Percentiles rank a stretch among this genome's conserved stretches.
Conservation (phyloP, 2,888 invertebrate genomes). For the Eugnorisma glareosa region DNA sequence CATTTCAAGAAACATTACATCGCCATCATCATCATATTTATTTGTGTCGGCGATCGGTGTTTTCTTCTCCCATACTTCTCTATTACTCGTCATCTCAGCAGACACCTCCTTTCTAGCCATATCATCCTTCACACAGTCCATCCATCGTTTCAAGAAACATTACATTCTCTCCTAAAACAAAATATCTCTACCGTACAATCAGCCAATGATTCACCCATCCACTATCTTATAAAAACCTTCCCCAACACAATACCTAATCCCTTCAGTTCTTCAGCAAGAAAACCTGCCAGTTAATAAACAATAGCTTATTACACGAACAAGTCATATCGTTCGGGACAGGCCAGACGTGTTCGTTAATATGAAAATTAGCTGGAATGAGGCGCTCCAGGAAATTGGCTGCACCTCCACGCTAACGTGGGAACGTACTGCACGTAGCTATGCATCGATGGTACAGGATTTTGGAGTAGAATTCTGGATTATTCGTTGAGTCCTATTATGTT, state of each 20-base stretch:
- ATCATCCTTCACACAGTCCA: no score
- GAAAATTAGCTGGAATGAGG: slow-evolving; percentile 78
- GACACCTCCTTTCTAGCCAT: no score
- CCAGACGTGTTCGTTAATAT: slow-evolving; percentile 78
- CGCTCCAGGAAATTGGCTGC: slow-evolving; percentile 75
- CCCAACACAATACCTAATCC: background rate
- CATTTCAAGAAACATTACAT: background rate
- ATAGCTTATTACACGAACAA: slow-evolving; percentile 62
- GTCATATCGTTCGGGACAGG: slow-evolving; percentile 64
- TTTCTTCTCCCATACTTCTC: no score
- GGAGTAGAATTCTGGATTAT: slow-evolving; percentile 15
- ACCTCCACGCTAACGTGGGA: slow-evolving; percentile 44
- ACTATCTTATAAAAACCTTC: background rate
- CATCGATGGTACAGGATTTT: slow-evolving; percentile 53
- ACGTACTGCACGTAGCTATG: slow-evolving; percentile 46
- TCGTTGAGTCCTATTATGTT: background rate
- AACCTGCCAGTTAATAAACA: slow-evolving; percentile 56
- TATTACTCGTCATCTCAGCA: no score
- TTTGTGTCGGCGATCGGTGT: no score
- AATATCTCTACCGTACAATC: background rate
- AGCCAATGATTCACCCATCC: background rate
- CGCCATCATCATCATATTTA: no score
- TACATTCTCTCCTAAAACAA: background rate
- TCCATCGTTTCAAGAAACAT: background rate
- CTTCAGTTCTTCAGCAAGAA: slow-evolving; percentile 15